phyloP scores from a whole-genome alignment of 2,113 vertebrate species.

The Rhipidura dahli region DNA sequence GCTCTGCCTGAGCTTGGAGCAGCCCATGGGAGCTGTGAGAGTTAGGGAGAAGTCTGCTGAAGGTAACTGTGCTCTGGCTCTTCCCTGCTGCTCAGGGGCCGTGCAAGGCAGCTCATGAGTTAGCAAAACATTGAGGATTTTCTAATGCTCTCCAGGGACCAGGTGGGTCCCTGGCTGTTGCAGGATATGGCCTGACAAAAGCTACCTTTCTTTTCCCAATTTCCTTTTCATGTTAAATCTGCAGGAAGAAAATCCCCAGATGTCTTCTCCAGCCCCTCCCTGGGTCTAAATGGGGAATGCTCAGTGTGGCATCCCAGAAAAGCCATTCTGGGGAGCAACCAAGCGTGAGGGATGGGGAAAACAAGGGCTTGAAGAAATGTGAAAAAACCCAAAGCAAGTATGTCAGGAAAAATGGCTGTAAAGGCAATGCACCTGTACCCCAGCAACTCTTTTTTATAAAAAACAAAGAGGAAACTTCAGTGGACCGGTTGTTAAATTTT shows the following conservation, averaged over 20 bases:
- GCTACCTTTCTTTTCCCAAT: conserved; percentile 30
- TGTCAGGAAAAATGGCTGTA: background rate
- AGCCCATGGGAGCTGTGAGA: background rate
- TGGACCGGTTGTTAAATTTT: fast-evolving
- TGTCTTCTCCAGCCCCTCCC: conserved; percentile 15
- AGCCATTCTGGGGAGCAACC: background rate
- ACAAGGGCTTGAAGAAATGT: background rate
- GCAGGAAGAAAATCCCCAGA: background rate
- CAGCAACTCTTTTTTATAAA: background rate
- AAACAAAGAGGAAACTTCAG: background rate
- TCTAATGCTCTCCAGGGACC: background rate
- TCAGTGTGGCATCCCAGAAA: background rate
- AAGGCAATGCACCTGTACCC: background rate
- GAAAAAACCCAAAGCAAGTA: background rate
- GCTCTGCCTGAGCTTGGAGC: background rate
- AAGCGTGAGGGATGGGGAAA: background rate
- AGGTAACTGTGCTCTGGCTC: background rate
- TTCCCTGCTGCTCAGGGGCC: background rate
- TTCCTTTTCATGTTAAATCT: background rate
- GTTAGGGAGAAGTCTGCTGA: background rate
- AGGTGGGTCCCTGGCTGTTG: conserved; percentile 44
- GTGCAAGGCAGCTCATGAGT: background rate
- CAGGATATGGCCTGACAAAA: background rate
- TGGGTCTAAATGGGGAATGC: background rate
- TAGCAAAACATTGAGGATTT: background rate